These are phyloP conservation scores for Popillia japonica DNA, from an alignment of 1,140 invertebrate species.

Conservation along the genomic window DNA sequence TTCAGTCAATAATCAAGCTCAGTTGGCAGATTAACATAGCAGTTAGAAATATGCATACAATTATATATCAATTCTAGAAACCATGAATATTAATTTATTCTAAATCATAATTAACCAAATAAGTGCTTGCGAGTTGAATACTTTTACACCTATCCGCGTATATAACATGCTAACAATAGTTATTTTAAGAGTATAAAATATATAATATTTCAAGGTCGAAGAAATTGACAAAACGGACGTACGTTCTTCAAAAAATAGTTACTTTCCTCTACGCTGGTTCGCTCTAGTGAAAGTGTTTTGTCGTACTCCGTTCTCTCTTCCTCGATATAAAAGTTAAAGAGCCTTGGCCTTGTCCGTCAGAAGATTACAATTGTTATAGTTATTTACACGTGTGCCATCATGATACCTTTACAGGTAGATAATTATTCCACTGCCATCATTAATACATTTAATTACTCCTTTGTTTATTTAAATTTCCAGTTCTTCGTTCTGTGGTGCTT, in stretches of 20 bases:
- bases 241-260: slow-evolving; percentile 5
- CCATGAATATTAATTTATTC: no score
- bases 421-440: background rate
- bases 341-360: slow-evolving; percentile 29
- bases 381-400: slow-evolving; percentile 6
- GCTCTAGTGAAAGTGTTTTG: background rate
- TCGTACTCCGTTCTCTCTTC: slow-evolving; percentile 9
- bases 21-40: no score
- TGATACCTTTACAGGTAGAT: slow-evolving; percentile 8
- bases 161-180: background rate
- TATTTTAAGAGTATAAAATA: background rate
- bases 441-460: background rate
- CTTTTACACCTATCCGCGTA: no score
- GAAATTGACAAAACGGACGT: background rate
- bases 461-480: background rate
- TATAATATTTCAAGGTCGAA: slow-evolving; percentile 19
- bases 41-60: no score
- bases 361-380: slow-evolving; percentile 15
- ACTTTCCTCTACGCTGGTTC: background rate
- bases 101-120: no score
- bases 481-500: background rate
- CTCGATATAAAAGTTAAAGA: slow-evolving; percentile 21
- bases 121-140: no score
- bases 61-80: no score
- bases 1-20: no score